These are phyloP conservation scores for Pelmatolapia mariae DNA, from an alignment of 2,113 vertebrate species.

Conservation along the genomic window DNA sequence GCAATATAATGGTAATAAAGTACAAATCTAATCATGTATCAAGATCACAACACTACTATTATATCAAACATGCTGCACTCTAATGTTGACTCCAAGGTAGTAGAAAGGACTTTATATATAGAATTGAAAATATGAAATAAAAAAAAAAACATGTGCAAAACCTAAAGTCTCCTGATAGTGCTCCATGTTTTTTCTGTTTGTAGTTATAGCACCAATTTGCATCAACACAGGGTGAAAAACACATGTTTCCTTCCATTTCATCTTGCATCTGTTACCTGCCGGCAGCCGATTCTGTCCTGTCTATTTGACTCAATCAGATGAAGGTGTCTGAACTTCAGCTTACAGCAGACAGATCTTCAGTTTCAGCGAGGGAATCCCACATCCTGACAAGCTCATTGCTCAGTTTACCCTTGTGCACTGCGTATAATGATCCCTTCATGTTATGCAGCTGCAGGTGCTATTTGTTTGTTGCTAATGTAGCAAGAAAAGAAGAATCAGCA, in stretches of 20 bases:
- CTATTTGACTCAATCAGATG: constrained; percentile 24
- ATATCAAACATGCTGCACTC: constrained; percentile 36
- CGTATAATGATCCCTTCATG: constrained; percentile 32
- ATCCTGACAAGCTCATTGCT: constrained; percentile 41
- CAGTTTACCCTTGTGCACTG: constrained; percentile 4
- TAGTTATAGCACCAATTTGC: constrained; percentile 38
- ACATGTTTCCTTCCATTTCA: constrained; percentile 16
- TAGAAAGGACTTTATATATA: constrained; percentile 23
- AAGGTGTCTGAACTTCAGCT: constrained; percentile 35
- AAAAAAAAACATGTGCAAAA: constrained; percentile 17
- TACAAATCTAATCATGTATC: neutral
- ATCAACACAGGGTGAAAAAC: constrained; percentile 18
- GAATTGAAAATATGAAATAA: constrained; percentile 15
- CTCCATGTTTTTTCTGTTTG: constrained; percentile 23
- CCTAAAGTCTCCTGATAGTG: constrained; percentile 20
- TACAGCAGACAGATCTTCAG: constrained; percentile 20
- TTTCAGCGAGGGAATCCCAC: constrained; percentile 11
- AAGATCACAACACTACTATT: constrained; percentile 18
- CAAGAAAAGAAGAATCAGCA: constrained; percentile 32
- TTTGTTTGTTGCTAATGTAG: constrained; percentile 52
- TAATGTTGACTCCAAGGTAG: constrained; percentile 41
- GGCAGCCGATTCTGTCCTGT: constrained; percentile 13
- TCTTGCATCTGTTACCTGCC: constrained; percentile 16
- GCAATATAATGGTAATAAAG: neutral
- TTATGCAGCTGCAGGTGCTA: constrained; percentile 39